Conservation (phyloP, 2,888 invertebrate species). For the Prenolepis imparis region DNA sequence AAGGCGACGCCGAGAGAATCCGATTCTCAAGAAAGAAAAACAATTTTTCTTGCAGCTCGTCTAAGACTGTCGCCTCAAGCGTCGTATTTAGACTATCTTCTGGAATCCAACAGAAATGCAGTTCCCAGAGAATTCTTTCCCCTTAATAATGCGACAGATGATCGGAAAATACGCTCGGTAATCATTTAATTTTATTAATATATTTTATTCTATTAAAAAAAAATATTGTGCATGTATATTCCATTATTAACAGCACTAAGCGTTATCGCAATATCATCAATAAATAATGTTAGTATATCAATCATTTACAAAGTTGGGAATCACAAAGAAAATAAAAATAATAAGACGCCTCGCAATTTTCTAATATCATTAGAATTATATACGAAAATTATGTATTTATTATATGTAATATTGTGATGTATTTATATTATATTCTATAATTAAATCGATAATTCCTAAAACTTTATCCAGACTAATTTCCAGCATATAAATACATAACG, state of each 20-base stretch:
- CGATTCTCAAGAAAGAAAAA: constrained; percentile 54
- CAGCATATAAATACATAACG: neutral
- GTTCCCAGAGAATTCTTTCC: neutral
- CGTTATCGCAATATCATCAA: no score
- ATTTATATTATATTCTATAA: neutral
- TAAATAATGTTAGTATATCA: neutral
- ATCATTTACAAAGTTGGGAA: neutral
- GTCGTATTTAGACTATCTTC: constrained; percentile 23
- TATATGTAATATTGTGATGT: neutral
- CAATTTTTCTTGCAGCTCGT: constrained; percentile 61
- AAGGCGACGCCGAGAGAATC: neutral
- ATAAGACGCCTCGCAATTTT: neutral
- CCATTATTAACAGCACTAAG: no score
- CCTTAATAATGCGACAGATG: neutral
- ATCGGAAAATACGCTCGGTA: neutral
- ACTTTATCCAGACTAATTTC: neutral
- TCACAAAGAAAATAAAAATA: neutral
- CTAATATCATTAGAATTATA: neutral
- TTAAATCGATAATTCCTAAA: neutral
- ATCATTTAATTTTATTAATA: neutral
- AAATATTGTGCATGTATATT: neutral
- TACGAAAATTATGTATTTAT: neutral
- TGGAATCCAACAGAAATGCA: neutral
- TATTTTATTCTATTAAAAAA: neutral
- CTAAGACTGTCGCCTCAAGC: constrained; percentile 73